Evolutionary conservation across 1,140 invertebrate genomes (phyloP), one percentile per base, ranked within the genome.

Genomic region (Diploscapter pachys): DNA sequence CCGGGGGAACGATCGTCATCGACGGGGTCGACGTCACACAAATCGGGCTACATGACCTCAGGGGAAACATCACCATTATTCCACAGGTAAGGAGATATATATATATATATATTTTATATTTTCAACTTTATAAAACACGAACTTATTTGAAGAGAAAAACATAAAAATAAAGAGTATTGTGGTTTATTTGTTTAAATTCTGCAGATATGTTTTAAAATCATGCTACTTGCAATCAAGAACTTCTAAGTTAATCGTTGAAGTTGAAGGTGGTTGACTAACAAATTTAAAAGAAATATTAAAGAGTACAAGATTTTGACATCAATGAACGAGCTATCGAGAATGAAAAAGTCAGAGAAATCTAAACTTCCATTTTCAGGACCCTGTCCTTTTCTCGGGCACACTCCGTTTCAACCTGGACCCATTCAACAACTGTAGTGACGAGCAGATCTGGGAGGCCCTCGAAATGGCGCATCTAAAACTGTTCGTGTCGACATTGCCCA

Each of bases 1-100:
- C 73, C 9, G 81, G 81, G 13, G 81, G 81, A 3, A 52, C n/a
- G 11, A 89, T 93, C 54, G 75, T 80, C 0, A 91, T 94, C 63
- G 93, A 93, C 83, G 89, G 85, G 6, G 84, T 90, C 0, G 89
- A 92, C 71, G 91, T 90, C 0, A 86, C 87, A 2, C 83, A 88
- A 63, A 85, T 88, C 57, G 87, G 87, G 4, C 80, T 89, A 4
- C 86, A 88, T 79, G 87, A 88, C 70, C 81, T 89, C 0, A 70
- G 89, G 48, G 82, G 81, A n/a, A 85, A 85, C 67, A 84, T 89
- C 53, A 87, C 88, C 3, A 88, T 89, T 55, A 89, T 89, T 74
- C 88, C 89, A 55, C 89, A 94, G 86, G 86, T 85, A 31, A 87
- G 87, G 8, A 82, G 81, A 2, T 0, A 31, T 31, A n/a, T n/a